Base-by-base conservation (phyloP, 2,797 vertebrate genomes). In the Parauchenoglanis punctatus region DNA sequence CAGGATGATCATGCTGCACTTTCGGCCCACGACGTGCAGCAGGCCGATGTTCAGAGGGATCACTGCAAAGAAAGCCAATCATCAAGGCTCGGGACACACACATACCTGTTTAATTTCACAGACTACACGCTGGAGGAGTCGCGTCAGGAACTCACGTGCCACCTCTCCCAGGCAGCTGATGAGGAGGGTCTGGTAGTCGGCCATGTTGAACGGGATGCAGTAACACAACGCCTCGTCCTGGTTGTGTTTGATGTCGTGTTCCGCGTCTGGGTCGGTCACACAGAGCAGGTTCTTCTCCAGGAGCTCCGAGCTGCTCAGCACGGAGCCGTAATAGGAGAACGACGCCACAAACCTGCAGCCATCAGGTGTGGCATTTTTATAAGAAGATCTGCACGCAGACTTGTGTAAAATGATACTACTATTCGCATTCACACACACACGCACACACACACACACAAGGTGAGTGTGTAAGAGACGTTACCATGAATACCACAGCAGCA, bases 401-500 rank as follows among this genome's bases (percentile, higher is more conserved):
- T 56, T 23, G 20, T 61, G 15, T 52, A 52, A 76, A 76, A 76
- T 0, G 1, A 76, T 52, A 54, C 73, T 58, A 63, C 13, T 61
- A 11, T 44, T 40, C 4, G 15, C 7, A 40, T 12, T 49, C 18
- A 7, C 56, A 81, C 4, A 81, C 46, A 23, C 28, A 17, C 12
- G 18, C 25, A 52, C 44, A 35, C 20, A 44, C 17, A 54, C 2
- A 17, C 17, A 81, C 8, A 44, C 13, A 18, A 70, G 20, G 18
- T 54, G 40, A n/a, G 61, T 31, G 31, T 59, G 13, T 25, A 44
- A 35, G 31, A 35, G 12, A 7, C 58, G 7, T 95, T 96, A 99
- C 98, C 98, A 99, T 92, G 98, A 96, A 88, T 96, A 96, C 98
- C 98, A 99, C 93, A 98, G 95, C 89, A 99, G 96, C 13, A 98